Evolutionary conservation across 2,888 invertebrate species (phyloP), one percentile per base, ranked within the genome.

Genomic region (Quadroppia sp.): DNA sequence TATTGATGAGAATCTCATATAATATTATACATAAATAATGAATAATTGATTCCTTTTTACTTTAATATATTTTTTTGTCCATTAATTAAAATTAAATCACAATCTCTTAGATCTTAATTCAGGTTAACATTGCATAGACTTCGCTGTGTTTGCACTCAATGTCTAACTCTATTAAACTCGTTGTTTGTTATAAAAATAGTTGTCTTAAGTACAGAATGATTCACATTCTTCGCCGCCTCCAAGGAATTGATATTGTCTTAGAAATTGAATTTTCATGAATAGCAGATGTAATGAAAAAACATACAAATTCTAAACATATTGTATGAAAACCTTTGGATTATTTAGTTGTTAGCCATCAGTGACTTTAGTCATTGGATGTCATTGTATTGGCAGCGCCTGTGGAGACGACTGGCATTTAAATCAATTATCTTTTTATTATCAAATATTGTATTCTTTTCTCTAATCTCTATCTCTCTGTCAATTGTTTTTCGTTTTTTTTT

Each of bases 391-490:
- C n/a, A n/a, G n/a, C n/a, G n/a, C n/a, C n/a, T n/a, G n/a, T n/a
- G n/a, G n/a, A n/a, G n/a, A n/a, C n/a, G n/a, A n/a, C n/a, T n/a
- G n/a, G n/a, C n/a, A n/a, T 20, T 23, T 53, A 53, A 53, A 53
- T 53, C 53, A 25, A 53, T 53, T 53, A 7, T 20, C 11, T 50
- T 53, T 53, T 20, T 53, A 53, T 23, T 53, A 53, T 53, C 53
- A 53, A 53, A 53, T 53, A 53, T 23, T 53, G 53, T 53, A 23
- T 53, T 53, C 25, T 53, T 13, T 53, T 53, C 53, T 53, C 53
- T 23, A 53, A 53, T n/a, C 23, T 25, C 23, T 20, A 53, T 53
- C 20, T 53, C 53, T 53, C 20, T 53, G 36, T 53, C 53, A 23
- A 53, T 53, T 53, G 53, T 53, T 53, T 48, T 53, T 53, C 53